phyloP scores from a whole-genome alignment of 1,140 invertebrate species.

The Triops cancriformis region DNA sequence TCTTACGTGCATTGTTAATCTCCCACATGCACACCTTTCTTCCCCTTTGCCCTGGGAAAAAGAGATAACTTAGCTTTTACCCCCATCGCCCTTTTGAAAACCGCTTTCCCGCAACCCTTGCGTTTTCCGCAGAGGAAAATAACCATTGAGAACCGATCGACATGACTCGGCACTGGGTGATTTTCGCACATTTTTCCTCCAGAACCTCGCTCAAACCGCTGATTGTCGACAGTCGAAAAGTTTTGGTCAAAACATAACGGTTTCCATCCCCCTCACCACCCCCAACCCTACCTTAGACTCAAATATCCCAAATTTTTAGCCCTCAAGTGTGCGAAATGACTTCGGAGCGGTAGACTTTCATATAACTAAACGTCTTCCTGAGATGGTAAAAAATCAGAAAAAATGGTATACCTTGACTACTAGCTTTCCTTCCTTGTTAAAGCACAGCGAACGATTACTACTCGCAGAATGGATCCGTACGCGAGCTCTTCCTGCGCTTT shows the following conservation, averaged over 20 bases:
- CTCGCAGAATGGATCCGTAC: background rate
- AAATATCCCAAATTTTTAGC: background rate
- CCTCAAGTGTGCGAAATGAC: background rate
- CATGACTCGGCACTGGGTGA: background rate
- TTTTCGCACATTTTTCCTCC: background rate
- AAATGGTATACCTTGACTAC: background rate
- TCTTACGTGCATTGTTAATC: background rate
- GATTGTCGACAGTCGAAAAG: background rate
- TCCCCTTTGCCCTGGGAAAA: too few relatives aligned
- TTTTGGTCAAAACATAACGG: background rate
- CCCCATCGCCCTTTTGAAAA: background rate
- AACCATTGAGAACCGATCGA: background rate
- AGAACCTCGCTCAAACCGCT: background rate
- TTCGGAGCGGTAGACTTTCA: background rate
- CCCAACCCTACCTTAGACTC: too few relatives aligned
- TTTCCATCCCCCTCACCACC: background rate
- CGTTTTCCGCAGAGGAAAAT: background rate
- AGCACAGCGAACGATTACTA: background rate
- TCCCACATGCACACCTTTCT: too few relatives aligned
- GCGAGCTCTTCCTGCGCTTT: background rate
- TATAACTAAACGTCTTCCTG: too few relatives aligned
- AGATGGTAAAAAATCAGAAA: background rate
- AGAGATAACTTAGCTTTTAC: too few relatives aligned
- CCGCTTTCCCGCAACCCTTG: background rate
- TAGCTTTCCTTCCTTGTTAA: background rate